Conservation (phyloP, 2,113 vertebrate species). For the Gambusia affinis region DNA sequence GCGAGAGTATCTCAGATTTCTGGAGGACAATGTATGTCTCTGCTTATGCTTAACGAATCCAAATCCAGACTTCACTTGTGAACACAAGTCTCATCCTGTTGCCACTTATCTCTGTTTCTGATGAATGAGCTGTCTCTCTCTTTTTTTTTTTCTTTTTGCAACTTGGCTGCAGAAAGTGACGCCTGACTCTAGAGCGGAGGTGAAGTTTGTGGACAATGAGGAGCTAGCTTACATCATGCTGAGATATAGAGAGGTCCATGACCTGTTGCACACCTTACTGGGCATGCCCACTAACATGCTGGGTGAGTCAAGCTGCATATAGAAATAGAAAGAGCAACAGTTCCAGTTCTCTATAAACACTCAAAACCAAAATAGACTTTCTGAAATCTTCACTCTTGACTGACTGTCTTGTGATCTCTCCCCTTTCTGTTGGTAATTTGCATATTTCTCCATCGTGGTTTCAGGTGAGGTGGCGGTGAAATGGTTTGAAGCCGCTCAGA, state of each 20-base stretch:
- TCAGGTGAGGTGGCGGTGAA: slow-evolving; percentile 95
- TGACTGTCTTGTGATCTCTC: neutral
- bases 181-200: slow-evolving; percentile 88
- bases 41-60: neutral
- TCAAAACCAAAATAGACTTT: neutral
- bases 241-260: slow-evolving; percentile 94
- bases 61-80: neutral
- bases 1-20: slow-evolving; percentile 88
- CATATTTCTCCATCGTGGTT: neutral
- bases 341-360: neutral
- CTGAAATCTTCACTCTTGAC: neutral
- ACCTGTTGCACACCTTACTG: slow-evolving; percentile 92
- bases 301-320: slow-evolving; percentile 78
- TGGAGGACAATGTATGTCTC: slow-evolving; percentile 88
- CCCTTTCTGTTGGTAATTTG: neutral
- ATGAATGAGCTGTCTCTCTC: neutral
- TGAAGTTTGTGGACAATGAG: slow-evolving; percentile 92
- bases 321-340: neutral
- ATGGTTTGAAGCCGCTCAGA: slow-evolving; percentile 94
- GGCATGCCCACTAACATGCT: slow-evolving; percentile 97
- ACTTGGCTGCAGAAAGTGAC: slow-evolving; percentile 83
- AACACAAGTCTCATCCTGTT: neutral
- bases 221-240: slow-evolving; percentile 94
- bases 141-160: neutral
- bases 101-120: neutral